A percentile compares a stretch with the other conserved stretches of the same genome.
Evolutionary conservation across 2,888 invertebrate genomes (phyloP).

Genomic region (Caenorhabditis macrosperma): DNA sequence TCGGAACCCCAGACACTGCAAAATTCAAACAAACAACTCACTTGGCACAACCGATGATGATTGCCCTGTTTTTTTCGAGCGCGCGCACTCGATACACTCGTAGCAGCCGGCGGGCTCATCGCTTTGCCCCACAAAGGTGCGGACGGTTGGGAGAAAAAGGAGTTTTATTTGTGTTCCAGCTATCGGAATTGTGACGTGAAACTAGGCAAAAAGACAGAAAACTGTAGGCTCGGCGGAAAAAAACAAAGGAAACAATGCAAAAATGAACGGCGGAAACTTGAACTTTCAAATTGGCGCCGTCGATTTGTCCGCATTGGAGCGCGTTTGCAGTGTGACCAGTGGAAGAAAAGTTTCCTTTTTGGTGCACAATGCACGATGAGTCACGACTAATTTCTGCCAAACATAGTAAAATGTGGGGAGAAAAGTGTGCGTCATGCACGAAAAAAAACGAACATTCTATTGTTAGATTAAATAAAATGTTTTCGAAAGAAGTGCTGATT

Average conservation of each 20-base stretch:
- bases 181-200: constrained; percentile 18
- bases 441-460: too few relatives aligned
- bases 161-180: constrained; percentile 31
- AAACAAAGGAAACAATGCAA: background rate
- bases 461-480: too few relatives aligned
- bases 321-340: background rate
- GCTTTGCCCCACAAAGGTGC: constrained; percentile 40
- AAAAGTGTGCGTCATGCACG: background rate
- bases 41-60: background rate
- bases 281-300: background rate
- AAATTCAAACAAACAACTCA: constrained; percentile 39
- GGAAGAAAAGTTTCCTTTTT: background rate
- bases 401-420: too few relatives aligned
- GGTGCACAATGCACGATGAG: too few relatives aligned
- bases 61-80: constrained; percentile 1
- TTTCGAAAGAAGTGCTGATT: too few relatives aligned
- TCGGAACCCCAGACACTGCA: too few relatives aligned
- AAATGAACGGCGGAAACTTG: background rate
- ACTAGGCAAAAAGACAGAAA: background rate
- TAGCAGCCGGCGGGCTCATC: constrained; percentile 47
- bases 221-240: background rate
- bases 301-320: background rate
- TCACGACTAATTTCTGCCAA: too few relatives aligned
- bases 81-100: background rate
- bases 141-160: constrained; percentile 11